Conservation (phyloP, 2,797 vertebrate genomes). For the Clarias platycephalus region DNA sequence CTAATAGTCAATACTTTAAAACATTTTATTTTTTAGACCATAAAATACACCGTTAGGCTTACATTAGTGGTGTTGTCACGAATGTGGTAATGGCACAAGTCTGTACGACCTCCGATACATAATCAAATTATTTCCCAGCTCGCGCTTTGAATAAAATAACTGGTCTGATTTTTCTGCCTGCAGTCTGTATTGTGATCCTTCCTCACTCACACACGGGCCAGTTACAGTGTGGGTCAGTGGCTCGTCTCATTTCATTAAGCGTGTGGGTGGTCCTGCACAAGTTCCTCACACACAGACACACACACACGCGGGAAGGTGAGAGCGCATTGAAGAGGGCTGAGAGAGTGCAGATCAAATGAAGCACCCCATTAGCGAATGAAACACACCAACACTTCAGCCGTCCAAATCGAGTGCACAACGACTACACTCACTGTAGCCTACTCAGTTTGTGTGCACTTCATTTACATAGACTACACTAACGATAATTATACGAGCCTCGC, state of each 20-base stretch:
- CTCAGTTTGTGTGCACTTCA: conserved; percentile 15
- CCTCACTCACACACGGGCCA: conserved; percentile 28
- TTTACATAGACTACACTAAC: conserved; percentile 11
- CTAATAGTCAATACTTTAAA: not conserved
- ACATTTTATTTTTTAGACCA: not conserved
- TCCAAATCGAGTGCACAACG: conserved; percentile 13
- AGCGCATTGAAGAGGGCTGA: conserved; percentile 45
- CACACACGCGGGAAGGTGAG: conserved; percentile 50
- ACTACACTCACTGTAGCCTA: conserved; percentile 15
- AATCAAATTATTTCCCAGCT: not conserved
- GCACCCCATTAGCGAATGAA: conserved; percentile 45
- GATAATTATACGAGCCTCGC: conserved; percentile 11
- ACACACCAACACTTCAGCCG: conserved; percentile 33
- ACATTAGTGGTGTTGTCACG: not conserved
- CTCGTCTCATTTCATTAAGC: conserved; percentile 54
- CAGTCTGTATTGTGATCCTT: conserved; percentile 41
- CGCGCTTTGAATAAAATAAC: conserved; percentile 1
- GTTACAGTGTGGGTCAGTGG: conserved; percentile 54
- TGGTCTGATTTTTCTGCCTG: conserved; percentile 19
- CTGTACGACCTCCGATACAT: not conserved
- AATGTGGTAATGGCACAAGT: not conserved
- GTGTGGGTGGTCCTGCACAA: conserved; percentile 56
- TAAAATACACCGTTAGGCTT: not conserved
- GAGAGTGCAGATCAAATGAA: conserved; percentile 48
- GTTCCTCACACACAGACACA: conserved; percentile 22